Percentiles rank a stretch among this genome's conserved stretches.
Conservation (phyloP, 53 echinoderm and acorn worm species). For the Arbacia lixula region DNA sequence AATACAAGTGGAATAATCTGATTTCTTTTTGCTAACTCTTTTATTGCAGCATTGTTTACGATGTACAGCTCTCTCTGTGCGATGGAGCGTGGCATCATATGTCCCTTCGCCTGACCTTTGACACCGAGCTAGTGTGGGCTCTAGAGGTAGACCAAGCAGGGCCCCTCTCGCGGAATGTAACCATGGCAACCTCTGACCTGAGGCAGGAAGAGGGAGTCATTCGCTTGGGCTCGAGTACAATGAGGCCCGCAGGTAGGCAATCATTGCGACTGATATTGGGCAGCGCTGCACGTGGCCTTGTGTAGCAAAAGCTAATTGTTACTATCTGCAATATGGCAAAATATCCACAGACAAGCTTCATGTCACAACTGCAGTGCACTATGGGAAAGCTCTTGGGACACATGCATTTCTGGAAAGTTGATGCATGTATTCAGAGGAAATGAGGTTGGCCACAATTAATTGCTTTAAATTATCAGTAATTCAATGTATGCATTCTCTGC, state of each 20-base stretch:
- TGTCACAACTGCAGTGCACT: too few species aligned
- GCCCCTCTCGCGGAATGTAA: neutral
- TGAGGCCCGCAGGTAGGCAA: conserved; percentile 13
- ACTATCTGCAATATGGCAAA: too few species aligned
- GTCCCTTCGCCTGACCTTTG: neutral
- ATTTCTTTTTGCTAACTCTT: neutral
- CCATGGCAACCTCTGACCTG: neutral
- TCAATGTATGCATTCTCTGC: too few species aligned
- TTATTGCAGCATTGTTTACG: conserved; percentile 15
- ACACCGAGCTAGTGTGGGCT: neutral
- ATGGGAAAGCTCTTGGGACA: too few species aligned
- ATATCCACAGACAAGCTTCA: too few species aligned
- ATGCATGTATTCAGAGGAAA: too few species aligned
- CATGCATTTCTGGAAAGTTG: too few species aligned
- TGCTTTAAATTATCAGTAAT: too few species aligned
- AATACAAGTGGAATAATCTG: neutral
- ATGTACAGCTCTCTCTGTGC: neutral
- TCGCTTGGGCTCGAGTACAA: conserved; percentile 1
- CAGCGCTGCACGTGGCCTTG: too few species aligned
- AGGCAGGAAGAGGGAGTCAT: neutral
- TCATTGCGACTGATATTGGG: neutral
- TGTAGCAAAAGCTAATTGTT: too few species aligned
- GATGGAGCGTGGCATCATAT: conserved; percentile 43
- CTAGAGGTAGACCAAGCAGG: neutral
- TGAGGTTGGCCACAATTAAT: too few species aligned